phyloP scores from a whole-genome alignment of 2,113 vertebrate genomes.

The Danio rerio region DNA sequence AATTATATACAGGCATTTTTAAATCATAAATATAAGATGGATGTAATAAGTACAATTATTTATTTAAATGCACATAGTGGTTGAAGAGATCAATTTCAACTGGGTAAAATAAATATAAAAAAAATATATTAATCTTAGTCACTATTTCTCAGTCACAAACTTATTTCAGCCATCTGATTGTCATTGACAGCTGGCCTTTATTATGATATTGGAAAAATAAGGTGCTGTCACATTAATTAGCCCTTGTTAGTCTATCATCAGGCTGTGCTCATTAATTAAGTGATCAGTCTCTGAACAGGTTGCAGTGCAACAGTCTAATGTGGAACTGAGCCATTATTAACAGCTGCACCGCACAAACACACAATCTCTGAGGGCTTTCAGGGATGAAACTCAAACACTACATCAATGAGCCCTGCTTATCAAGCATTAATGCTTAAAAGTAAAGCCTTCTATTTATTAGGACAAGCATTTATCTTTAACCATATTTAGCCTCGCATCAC shows the following conservation, averaged over 20 bases:
- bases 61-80: no score
- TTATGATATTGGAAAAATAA: constrained; percentile 34
- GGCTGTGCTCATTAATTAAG: constrained; percentile 40
- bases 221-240: constrained; percentile 36
- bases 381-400: constrained; percentile 20
- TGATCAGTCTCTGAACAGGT: constrained; percentile 37
- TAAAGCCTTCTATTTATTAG: not conserved
- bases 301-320: constrained; percentile 36
- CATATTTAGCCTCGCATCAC: not conserved
- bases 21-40: no score
- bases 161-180: constrained; percentile 14
- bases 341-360: constrained; percentile 18
- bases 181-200: constrained; percentile 4
- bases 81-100: not conserved
- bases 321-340: constrained; percentile 31
- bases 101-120: not conserved
- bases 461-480: not conserved
- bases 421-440: not conserved
- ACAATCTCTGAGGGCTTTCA: constrained; percentile 3
- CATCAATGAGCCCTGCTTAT: not conserved
- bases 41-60: no score
- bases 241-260: constrained; percentile 45
- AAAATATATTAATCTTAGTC: not conserved
- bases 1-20: no score
- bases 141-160: not conserved